Base-by-base conservation (phyloP, 2,888 invertebrate species). In the Podabrus alpinus region DNA sequence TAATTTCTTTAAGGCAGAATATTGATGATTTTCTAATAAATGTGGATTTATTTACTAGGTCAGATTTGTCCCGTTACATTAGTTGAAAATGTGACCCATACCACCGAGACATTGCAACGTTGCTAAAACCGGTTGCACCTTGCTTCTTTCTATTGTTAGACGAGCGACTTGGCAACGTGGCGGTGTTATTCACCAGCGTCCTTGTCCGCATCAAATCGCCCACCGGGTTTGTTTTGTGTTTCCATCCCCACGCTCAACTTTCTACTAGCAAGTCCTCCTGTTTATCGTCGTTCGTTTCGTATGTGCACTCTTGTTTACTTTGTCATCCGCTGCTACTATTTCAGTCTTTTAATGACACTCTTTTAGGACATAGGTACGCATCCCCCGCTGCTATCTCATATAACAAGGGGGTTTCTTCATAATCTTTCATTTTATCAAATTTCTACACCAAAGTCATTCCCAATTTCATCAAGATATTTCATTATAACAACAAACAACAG, bases 181-280 rank as follows among this genome's bases (percentile, higher is more conserved):
- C 71, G n/a, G 69, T 73, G 74, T 77, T 78, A 78, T 79, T 75
- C 76, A 78, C 78, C 77, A 75, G 77, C 79, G 79, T 79, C 79
- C 79, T 79, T 79, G 79, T 75, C 68, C 72, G 73, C 69, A 71
- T 79, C 74, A 74, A 79, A 74, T 73, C 75, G 77, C 73, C 75
- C 79, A 78, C 72, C 45, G 72, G 67, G 62, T 64, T 45, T 75
- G 29, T 75, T 69, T 75, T 72, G 70, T 75, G 24, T 15, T 59
- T 71, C 16, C 45, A 45, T 45, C 45, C 61, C 45, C 29, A 62
- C 45, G 69, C 59, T 67, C 70, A 66, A 67, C 73, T 69, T 74
- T 74, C 70, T 73, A 73, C 17, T 62, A n/a, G 45, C 45, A 59
- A 64, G 64, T 69, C 69, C 59, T 69, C 24, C 66, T 61, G 25